Conservation (phyloP, 1,140 invertebrate genomes). For the Drosophila sturtevanti region DNA sequence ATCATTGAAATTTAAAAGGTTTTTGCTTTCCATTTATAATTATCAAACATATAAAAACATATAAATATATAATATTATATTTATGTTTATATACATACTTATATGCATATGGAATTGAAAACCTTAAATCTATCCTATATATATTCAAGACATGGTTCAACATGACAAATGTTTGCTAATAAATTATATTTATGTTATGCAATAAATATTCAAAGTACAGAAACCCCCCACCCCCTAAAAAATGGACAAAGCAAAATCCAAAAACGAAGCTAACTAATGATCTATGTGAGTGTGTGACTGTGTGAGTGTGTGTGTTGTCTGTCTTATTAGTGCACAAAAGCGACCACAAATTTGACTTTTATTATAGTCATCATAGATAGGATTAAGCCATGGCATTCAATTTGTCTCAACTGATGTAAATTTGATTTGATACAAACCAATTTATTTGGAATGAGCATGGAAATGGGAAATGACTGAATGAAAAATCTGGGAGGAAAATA, state of each 20-base stretch:
- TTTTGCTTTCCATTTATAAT: constrained; percentile 36
- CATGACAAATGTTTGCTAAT: constrained; percentile 69
- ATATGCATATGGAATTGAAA: not conserved
- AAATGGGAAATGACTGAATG: constrained; percentile 15
- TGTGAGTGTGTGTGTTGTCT: constrained; percentile 30
- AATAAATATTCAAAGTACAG: constrained; percentile 76
- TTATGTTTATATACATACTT: not conserved
- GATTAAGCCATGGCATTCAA: constrained; percentile 58
- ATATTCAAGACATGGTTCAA: not conserved
- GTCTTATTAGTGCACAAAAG: constrained; percentile 71
- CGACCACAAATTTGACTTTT: constrained; percentile 73
- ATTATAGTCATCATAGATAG: constrained; percentile 58
- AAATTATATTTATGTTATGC: constrained; percentile 75
- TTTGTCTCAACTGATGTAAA: constrained; percentile 55
- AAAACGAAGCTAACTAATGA: constrained; percentile 69
- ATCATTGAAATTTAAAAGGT: constrained; percentile 33
- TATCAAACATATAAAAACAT: constrained; percentile 18
- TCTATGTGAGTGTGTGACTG: constrained; percentile 53
- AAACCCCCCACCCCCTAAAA: constrained; percentile 11
- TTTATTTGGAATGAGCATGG: constrained; percentile 39
- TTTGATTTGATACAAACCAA: constrained; percentile 57
- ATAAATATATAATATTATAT: not conserved
- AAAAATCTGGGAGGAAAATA: too few species aligned
- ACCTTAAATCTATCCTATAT: constrained; percentile 2
- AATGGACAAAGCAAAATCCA: constrained; percentile 4